These are phyloP conservation scores for Bovichtus variegatus DNA, from an alignment of 2,797 vertebrate genomes.

Conservation along the genomic window DNA sequence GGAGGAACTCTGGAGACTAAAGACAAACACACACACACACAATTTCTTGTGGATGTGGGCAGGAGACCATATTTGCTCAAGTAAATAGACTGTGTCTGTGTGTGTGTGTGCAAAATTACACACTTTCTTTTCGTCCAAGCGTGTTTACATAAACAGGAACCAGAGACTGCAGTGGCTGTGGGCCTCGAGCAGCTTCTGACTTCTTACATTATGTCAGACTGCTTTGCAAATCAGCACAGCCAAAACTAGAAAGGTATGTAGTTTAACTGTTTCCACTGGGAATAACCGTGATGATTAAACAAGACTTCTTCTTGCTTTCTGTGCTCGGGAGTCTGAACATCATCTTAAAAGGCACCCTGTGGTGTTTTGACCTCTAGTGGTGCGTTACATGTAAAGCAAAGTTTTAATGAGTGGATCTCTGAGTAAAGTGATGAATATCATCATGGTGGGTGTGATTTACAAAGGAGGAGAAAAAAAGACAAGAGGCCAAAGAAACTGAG, in stretches of 20 bases:
- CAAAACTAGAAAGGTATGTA: conserved; percentile 18
- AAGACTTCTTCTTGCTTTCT: conserved; percentile 17
- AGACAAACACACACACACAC: conserved; percentile 48
- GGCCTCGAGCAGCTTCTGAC: conserved; percentile 53
- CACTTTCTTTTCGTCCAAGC: conserved; percentile 44
- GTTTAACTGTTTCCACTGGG: conserved; percentile 35
- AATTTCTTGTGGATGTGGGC: conserved; percentile 45
- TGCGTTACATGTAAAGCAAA: conserved; percentile 11
- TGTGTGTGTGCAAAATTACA: conserved; percentile 31
- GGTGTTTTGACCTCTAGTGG: conserved; percentile 22
- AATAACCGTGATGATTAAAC: conserved; percentile 34
- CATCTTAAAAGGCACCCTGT: conserved; percentile 27
- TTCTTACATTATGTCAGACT: conserved; percentile 48
- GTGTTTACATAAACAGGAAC: conserved; percentile 59
- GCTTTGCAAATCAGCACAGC: conserved; percentile 31
- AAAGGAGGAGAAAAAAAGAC: background rate
- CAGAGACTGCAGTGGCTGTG: conserved; percentile 25
- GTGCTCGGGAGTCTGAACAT: conserved; percentile 13
- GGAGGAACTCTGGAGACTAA: conserved; percentile 53
- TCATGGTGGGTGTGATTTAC: conserved; percentile 8
- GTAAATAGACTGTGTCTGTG: conserved; percentile 55
- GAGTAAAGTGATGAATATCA: background rate
- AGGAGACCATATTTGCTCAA: conserved; percentile 62
- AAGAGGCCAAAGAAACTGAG: background rate
- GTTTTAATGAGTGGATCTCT: conserved; percentile 21